A percentile compares a stretch with the other conserved stretches of the same genome.
Evolutionary conservation across 2,113 vertebrate genomes (phyloP).

Genomic region (Lathamus discolor): DNA sequence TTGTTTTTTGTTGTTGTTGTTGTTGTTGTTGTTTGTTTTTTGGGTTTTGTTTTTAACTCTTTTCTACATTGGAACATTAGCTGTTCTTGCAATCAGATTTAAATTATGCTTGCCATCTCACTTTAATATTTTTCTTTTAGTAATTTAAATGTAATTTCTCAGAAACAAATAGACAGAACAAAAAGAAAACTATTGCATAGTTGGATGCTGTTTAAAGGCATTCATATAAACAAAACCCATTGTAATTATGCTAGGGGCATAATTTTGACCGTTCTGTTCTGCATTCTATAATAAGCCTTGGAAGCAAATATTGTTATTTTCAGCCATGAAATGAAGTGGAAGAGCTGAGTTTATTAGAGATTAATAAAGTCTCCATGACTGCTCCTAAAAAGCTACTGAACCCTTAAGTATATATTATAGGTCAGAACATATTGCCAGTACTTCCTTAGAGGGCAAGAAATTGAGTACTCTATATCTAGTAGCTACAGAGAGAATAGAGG

Average conservation of each 20-base stretch:
- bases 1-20: too few relatives aligned
- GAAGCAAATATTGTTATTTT: slow-evolving; percentile 42
- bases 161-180: slow-evolving; percentile 47
- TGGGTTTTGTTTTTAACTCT: neutral
- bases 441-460: slow-evolving; percentile 35
- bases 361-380: slow-evolving; percentile 43
- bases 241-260: slow-evolving; percentile 31
- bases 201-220: neutral
- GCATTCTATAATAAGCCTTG: slow-evolving; percentile 53
- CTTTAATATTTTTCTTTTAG: slow-evolving; percentile 28
- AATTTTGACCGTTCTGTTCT: slow-evolving; percentile 42
- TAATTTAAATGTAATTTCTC: slow-evolving; percentile 47
- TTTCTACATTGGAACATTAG: neutral
- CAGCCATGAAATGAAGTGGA: slow-evolving; percentile 41
- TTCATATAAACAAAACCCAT: slow-evolving; percentile 33
- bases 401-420: slow-evolving; percentile 43
- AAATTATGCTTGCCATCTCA: neutral
- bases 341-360: slow-evolving; percentile 36
- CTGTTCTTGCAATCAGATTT: neutral
- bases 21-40: too few relatives aligned
- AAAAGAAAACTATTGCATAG: slow-evolving; percentile 23
- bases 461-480: neutral
- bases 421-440: neutral
- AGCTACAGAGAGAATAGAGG: neutral
- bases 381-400: slow-evolving; percentile 40